Conservation (phyloP, 2,888 invertebrate genomes). For the Brachyopa scutellaris region DNA sequence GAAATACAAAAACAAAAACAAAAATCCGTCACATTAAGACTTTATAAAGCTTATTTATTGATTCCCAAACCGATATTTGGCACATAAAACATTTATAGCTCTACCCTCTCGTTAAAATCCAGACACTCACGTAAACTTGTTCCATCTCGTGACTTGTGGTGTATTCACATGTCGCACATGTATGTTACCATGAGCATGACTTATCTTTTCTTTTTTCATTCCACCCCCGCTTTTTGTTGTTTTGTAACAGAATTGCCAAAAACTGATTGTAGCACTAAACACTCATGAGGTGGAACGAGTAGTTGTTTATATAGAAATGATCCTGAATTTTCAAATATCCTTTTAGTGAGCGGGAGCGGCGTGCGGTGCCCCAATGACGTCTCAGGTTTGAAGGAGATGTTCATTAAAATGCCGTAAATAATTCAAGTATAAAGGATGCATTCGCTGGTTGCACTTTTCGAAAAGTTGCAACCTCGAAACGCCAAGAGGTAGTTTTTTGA, state of each 20-base stretch:
- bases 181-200: slow-evolving; percentile 20
- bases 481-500: too few species aligned
- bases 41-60: slow-evolving; percentile 49
- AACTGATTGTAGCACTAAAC: slow-evolving; percentile 27
- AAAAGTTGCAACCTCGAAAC: too few species aligned
- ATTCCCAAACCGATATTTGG: slow-evolving; percentile 37
- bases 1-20: background rate
- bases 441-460: background rate
- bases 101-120: slow-evolving; percentile 43
- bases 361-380: too few species aligned
- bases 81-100: slow-evolving; percentile 46
- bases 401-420: slow-evolving; percentile 10
- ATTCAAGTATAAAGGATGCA: slow-evolving; percentile 12
- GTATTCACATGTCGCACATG: slow-evolving; percentile 28
- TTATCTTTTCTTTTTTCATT: background rate
- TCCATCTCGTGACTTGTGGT: slow-evolving; percentile 30
- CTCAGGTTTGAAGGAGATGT: background rate
- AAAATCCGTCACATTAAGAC: slow-evolving; percentile 32
- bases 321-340: slow-evolving; percentile 16
- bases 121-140: slow-evolving; percentile 39
- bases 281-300: slow-evolving; percentile 30
- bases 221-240: slow-evolving; percentile 11
- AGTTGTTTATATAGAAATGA: too few species aligned
- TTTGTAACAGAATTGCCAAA: slow-evolving; percentile 6
- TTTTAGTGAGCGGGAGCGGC: too few species aligned